phyloP scores from a whole-genome alignment of 2,113 vertebrate species.

The Gulo gulo region DNA sequence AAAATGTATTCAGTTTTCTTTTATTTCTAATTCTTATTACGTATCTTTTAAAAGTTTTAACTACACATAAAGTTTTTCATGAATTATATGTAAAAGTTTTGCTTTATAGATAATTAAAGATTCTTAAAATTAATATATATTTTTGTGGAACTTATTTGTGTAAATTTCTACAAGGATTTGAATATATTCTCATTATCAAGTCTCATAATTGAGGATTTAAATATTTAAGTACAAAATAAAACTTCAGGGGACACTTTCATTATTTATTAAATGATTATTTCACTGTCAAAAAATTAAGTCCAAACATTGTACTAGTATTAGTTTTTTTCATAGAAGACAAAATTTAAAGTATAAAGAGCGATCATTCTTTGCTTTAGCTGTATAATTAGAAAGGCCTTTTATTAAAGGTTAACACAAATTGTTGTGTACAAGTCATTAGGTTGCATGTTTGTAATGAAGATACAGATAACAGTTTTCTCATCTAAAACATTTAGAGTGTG shows the following conservation, averaged over 20 bases:
- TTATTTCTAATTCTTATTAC: constrained; percentile 33
- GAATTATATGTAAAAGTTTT: constrained; percentile 34
- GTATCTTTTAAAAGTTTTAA: background rate
- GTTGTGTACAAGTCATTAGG: background rate
- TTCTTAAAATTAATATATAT: background rate
- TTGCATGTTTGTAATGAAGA: background rate
- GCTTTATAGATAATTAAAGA: background rate
- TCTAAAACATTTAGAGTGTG: background rate
- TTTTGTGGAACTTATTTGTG: background rate
- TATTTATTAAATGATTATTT: background rate
- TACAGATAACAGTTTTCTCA: background rate
- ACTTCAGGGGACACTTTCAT: background rate
- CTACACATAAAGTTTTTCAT: background rate
- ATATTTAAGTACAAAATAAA: constrained; percentile 8
- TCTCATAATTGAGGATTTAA: constrained; percentile 6
- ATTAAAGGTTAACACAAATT: background rate
- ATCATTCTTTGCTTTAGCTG: background rate
- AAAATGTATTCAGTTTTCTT: background rate
- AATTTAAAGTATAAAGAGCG: background rate
- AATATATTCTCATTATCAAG: background rate
- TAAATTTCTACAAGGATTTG: constrained; percentile 38
- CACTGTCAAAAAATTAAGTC: background rate
- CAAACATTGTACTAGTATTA: background rate
- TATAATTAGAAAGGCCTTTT: background rate
- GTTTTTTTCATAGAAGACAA: background rate